These are phyloP conservation scores for Chelmon rostratus DNA, from an alignment of 2,797 vertebrate genomes.

Conservation along the genomic window DNA sequence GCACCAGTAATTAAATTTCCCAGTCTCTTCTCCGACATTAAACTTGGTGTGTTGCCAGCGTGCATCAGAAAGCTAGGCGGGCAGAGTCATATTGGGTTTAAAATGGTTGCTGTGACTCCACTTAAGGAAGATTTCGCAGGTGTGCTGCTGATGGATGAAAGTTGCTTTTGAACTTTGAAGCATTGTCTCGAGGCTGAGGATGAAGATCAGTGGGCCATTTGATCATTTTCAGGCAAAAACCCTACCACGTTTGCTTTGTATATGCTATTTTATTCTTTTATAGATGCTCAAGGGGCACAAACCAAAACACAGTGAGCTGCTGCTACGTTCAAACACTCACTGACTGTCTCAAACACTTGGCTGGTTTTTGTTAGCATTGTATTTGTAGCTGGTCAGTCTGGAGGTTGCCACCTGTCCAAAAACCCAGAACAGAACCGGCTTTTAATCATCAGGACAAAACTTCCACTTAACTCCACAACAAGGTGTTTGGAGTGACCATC, in stretches of 20 bases:
- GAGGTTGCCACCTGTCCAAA: not conserved
- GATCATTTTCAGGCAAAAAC: conserved; percentile 1
- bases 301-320: not conserved
- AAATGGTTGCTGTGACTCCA: not conserved
- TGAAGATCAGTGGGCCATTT: conserved; percentile 17
- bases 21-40: conserved; percentile 18
- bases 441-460: not conserved
- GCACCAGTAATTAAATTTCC: conserved; percentile 48
- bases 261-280: not conserved
- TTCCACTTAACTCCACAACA: not conserved
- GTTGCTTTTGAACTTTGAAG: conserved; percentile 5
- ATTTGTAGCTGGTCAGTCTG: not conserved
- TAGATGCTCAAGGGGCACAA: not conserved
- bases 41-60: conserved; percentile 1
- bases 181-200: not conserved
- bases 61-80: not conserved
- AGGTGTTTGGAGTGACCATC: not conserved
- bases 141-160: conserved; percentile 1
- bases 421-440: not conserved
- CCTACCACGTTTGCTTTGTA: not conserved
- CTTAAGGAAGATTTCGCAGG: conserved; percentile 3
- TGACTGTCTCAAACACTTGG: not conserved
- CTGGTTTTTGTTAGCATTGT: not conserved
- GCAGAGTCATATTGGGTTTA: not conserved
- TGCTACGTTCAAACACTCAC: not conserved